Conservation (phyloP, 2,888 invertebrate genomes). For the Resseliella maxima region DNA sequence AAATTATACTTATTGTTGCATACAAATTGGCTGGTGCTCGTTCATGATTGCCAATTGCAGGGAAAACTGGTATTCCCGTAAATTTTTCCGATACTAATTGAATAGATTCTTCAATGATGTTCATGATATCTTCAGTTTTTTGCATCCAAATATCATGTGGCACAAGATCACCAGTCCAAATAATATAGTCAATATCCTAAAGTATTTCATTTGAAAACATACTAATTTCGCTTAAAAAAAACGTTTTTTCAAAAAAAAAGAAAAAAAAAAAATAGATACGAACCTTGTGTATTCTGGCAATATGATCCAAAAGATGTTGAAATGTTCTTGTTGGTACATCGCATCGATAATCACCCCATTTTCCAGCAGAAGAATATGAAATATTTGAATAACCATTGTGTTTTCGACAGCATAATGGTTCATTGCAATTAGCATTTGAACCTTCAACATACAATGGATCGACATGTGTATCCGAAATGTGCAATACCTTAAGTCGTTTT, state of each 20-base stretch:
- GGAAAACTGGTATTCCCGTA: constrained; percentile 91
- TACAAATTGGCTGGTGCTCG: constrained; percentile 92
- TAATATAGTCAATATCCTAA: constrained; percentile 90
- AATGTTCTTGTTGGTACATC: constrained; percentile 93
- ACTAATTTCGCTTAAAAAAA: background rate
- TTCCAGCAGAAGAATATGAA: constrained; percentile 85
- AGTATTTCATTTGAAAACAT: constrained; percentile 56
- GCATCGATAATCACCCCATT: constrained; percentile 97
- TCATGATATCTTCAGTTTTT: constrained; percentile 87
- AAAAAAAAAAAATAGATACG: constrained; percentile 60
- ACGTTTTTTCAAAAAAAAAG: background rate
- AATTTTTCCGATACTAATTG: constrained; percentile 87
- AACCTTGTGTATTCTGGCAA: constrained; percentile 85
- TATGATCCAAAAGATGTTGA: constrained; percentile 91
- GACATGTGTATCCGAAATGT: constrained; percentile 95
- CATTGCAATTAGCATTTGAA: constrained; percentile 91
- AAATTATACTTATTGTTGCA: background rate
- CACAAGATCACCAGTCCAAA: constrained; percentile 97
- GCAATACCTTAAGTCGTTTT: constrained; percentile 91
- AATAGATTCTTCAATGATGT: constrained; percentile 86
- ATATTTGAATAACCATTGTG: constrained; percentile 82
- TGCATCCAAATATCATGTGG: constrained; percentile 97
- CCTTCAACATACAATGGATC: constrained; percentile 93
- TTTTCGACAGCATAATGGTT: constrained; percentile 93
- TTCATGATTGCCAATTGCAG: constrained; percentile 96